phyloP scores from a whole-genome alignment of 1,140 invertebrate species.

The Bombus vancouverensis region DNA sequence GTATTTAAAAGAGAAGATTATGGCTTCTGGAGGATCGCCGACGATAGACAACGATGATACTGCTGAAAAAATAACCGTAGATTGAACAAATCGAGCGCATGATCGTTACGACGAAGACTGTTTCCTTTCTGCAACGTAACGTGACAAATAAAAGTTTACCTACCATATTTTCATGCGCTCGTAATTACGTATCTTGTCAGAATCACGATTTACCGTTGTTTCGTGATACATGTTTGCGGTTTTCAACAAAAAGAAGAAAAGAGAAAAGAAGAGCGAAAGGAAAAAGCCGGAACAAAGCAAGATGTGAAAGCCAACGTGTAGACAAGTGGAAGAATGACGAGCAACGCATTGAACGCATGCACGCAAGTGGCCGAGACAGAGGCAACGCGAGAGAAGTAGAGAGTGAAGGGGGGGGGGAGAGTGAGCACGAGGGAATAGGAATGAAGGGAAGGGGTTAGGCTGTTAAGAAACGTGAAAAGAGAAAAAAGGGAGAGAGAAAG shows the following conservation, averaged over 20 bases:
- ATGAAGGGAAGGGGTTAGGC: no score
- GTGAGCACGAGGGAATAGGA: not conserved
- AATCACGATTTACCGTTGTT: not conserved
- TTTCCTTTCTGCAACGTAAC: not conserved
- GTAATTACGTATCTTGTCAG: constrained; percentile 12
- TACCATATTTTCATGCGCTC: constrained; percentile 13
- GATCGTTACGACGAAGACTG: not conserved
- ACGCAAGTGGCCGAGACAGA: no score
- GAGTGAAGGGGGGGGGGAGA: no score
- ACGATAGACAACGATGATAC: constrained; percentile 68
- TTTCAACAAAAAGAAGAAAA: not conserved
- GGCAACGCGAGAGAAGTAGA: not conserved
- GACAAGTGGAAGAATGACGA: not conserved
- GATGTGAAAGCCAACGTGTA: not conserved
- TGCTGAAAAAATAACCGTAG: constrained; percentile 70
- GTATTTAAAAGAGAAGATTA: constrained; percentile 84
- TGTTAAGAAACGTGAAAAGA: not conserved
- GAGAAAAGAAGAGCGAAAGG: no score
- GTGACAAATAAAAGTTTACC: not conserved
- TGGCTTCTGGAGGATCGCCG: constrained; percentile 68
- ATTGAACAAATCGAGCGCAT: constrained; percentile 57
- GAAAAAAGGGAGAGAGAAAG: no score
- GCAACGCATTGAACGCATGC: not conserved
- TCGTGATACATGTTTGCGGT: not conserved
- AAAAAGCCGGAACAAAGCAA: not conserved